phyloP scores from a whole-genome alignment of 1,140 invertebrate species.

The Palaemon carinicauda region DNA sequence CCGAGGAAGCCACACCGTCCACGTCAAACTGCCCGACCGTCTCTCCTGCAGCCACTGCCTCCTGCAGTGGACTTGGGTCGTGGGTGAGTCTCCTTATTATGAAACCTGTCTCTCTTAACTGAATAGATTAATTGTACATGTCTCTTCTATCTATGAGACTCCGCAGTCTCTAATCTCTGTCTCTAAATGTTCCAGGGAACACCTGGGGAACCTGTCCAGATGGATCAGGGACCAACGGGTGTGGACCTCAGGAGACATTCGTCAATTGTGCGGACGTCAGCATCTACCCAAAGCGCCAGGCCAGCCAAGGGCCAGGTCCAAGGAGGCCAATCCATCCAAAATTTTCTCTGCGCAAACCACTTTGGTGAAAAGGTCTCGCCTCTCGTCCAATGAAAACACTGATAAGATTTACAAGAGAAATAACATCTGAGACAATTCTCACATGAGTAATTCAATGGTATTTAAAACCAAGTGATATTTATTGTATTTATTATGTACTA shows the following conservation, averaged over 20 bases:
- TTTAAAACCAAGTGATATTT: too few species aligned
- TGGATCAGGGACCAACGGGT: slow-evolving; percentile 83
- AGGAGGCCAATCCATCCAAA: too few species aligned
- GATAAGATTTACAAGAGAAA: too few species aligned
- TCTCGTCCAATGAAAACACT: too few species aligned
- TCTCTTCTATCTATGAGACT: neutral
- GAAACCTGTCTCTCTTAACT: neutral
- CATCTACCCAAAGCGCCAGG: slow-evolving; percentile 64
- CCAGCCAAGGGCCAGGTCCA: too few species aligned
- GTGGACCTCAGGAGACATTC: slow-evolving; percentile 86
- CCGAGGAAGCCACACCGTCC: slow-evolving; percentile 78
- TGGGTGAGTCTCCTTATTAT: neutral
- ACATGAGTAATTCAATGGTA: too few species aligned
- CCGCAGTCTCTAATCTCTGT: neutral
- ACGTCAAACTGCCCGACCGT: slow-evolving; percentile 78
- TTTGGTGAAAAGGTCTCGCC: too few species aligned
- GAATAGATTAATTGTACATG: neutral
- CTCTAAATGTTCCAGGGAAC: slow-evolving; percentile 69
- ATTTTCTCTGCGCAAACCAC: too few species aligned
- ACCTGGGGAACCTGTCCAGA: slow-evolving; percentile 88
- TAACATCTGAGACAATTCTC: too few species aligned
- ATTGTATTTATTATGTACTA: too few species aligned
- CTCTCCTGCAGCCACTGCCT: slow-evolving; percentile 72
- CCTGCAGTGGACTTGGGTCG: slow-evolving; percentile 73
- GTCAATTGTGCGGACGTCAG: slow-evolving; percentile 86